A percentile compares a stretch with the other conserved stretches of the same genome.
These are phyloP conservation scores for Pedionomus torquatus DNA, from an alignment of 2,113 vertebrate genomes.

Conservation along the genomic window DNA sequence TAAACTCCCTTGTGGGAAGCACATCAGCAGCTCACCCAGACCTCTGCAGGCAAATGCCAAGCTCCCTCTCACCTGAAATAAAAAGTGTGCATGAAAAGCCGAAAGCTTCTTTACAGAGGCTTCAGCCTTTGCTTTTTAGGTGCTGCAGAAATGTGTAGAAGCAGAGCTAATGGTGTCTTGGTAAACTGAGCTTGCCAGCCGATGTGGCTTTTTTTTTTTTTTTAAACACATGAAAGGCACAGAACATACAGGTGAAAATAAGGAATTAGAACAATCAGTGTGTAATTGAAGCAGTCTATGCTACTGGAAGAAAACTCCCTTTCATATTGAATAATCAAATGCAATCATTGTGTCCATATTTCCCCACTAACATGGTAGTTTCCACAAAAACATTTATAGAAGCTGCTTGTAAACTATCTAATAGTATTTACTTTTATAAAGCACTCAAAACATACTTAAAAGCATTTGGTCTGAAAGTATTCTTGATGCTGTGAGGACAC, in stretches of 20 bases:
- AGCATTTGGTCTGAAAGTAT: not conserved
- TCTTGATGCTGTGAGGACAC: too few species aligned
- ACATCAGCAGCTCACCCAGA: not conserved
- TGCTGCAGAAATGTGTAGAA: not conserved
- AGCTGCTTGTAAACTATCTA: not conserved
- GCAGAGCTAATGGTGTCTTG: not conserved
- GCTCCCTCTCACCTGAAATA: not conserved
- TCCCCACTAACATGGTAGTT: not conserved
- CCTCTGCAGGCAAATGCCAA: not conserved
- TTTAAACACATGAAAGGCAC: not conserved
- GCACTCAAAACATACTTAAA: not conserved
- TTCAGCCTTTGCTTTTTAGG: not conserved
- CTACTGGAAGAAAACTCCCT: not conserved
- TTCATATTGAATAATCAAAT: not conserved
- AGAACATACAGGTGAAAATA: not conserved
- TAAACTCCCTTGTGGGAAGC: not conserved
- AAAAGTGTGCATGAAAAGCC: not conserved
- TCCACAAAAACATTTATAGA: not conserved
- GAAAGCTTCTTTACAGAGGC: not conserved
- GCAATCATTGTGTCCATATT: not conserved
- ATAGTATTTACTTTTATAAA: not conserved
- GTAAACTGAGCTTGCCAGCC: not conserved
- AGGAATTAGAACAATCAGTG: not conserved
- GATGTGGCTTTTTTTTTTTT: not conserved
- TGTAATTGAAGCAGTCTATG: not conserved